These are phyloP conservation scores for Pelobates fuscus DNA, from an alignment of 2,113 vertebrate genomes.

Conservation along the genomic window DNA sequence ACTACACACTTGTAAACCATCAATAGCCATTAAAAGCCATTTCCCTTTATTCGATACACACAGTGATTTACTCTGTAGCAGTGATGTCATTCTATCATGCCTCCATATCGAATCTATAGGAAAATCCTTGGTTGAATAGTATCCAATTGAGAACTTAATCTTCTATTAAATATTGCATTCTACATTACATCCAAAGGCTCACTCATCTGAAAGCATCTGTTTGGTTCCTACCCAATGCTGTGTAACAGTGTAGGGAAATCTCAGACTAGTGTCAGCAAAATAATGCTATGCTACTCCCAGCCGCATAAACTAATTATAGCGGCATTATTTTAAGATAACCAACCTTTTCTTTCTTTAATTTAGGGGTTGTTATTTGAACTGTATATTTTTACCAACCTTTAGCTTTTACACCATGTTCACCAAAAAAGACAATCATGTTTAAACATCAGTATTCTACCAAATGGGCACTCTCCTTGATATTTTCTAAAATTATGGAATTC, in stretches of 20 bases:
- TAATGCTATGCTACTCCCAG: background rate
- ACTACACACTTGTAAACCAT: too few relatives aligned
- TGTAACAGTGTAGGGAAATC: background rate
- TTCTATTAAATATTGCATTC: conserved; percentile 25
- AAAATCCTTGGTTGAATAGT: background rate
- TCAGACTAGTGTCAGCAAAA: background rate
- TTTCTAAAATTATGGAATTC: too few relatives aligned
- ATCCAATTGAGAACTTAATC: conserved; percentile 26
- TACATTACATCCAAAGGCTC: conserved; percentile 2
- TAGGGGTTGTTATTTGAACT: too few relatives aligned
- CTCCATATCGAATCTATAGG: background rate
- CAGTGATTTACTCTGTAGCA: background rate
- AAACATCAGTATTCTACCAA: too few relatives aligned
- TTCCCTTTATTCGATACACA: background rate
- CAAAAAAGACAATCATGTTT: too few relatives aligned
- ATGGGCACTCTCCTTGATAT: too few relatives aligned
- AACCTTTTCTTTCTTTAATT: too few relatives aligned
- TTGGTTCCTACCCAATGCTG: conserved; percentile 7
- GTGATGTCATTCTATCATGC: background rate
- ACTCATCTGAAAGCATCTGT: conserved; percentile 4
- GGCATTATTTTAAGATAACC: too few relatives aligned
- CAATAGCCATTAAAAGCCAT: background rate
- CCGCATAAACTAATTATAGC: too few relatives aligned
- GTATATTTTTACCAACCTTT: too few relatives aligned
- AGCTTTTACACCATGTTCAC: too few relatives aligned